These are phyloP conservation scores for Gouania willdenowi DNA, from an alignment of 2,797 vertebrate species.

Conservation along the genomic window DNA sequence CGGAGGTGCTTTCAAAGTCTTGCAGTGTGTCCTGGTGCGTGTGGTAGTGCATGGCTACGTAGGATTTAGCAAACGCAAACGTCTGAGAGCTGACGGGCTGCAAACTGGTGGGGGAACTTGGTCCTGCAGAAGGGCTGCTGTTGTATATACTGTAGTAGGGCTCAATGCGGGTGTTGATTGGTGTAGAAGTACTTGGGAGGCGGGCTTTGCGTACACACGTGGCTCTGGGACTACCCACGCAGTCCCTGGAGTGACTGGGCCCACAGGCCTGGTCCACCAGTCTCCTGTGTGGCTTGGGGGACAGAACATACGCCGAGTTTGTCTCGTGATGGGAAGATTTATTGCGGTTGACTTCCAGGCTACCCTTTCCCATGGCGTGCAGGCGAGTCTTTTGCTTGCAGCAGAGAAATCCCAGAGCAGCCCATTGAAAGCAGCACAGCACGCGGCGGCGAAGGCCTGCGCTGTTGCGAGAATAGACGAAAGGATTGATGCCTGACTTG, in stretches of 20 bases:
- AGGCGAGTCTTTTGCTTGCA: conserved; percentile 92
- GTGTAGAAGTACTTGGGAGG: conserved; percentile 89
- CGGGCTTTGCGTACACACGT: conserved; percentile 78
- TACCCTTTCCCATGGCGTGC: conserved; percentile 90
- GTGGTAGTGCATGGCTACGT: conserved; percentile 87
- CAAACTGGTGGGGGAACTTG: conserved; percentile 81
- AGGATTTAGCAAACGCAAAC: conserved; percentile 86
- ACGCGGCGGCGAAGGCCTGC: conserved; percentile 87
- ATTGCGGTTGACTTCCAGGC: conserved; percentile 92
- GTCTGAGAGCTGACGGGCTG: conserved; percentile 81
- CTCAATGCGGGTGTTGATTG: conserved; percentile 93
- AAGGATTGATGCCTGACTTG: conserved; percentile 95
- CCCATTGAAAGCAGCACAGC: conserved; percentile 84
- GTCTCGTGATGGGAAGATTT: conserved; percentile 97
- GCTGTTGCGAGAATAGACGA: conserved; percentile 95
- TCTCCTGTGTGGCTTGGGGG: conserved; percentile 89
- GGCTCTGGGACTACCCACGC: conserved; percentile 79
- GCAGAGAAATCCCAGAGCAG: conserved; percentile 81
- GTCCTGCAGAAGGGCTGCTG: conserved; percentile 84
- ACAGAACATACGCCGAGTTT: conserved; percentile 92
- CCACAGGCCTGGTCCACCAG: conserved; percentile 91
- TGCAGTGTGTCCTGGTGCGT: conserved; percentile 78
- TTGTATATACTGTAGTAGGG: conserved; percentile 97
- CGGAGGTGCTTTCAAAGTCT: conserved; percentile 80
- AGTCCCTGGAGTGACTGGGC: conserved; percentile 88